Evolutionary conservation across 1,140 invertebrate species (phyloP).

Genomic region (Bombus soroeensis): DNA sequence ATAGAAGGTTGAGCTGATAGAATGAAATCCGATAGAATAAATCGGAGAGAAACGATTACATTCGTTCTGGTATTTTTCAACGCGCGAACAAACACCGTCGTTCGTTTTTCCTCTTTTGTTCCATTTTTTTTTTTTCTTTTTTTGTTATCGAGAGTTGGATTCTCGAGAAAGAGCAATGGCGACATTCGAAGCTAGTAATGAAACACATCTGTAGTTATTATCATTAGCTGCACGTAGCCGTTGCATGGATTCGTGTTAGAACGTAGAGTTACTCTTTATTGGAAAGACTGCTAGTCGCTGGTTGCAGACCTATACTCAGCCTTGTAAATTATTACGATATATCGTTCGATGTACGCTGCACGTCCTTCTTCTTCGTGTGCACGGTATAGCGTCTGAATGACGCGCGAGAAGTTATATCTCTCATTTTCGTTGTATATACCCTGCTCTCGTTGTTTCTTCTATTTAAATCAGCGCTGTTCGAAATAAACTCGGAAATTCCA

Average conservation of each 20-base stretch:
- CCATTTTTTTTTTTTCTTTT: neutral
- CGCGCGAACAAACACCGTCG: neutral
- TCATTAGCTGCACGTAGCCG: conserved; percentile 63
- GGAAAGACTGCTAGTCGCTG: conserved; percentile 35
- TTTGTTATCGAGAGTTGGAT: neutral
- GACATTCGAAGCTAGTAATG: conserved; percentile 56
- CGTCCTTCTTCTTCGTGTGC: neutral
- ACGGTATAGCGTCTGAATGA: neutral
- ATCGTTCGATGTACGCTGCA: conserved; percentile 32
- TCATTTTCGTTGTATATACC: conserved; percentile 8
- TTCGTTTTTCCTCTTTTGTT: conserved; percentile 15
- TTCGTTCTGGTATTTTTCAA: neutral
- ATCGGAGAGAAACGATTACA: too few species aligned
- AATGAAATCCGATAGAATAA: neutral
- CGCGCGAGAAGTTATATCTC: conserved; percentile 1
- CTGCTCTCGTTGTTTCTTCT: neutral
- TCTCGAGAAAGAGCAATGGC: neutral
- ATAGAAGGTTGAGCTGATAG: neutral
- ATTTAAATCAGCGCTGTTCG: neutral
- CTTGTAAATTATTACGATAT: conserved; percentile 32
- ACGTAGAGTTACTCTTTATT: conserved; percentile 23
- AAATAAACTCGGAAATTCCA: neutral
- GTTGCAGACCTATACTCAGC: conserved; percentile 14
- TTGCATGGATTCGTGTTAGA: conserved; percentile 61
- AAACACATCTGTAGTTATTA: conserved; percentile 41